Conservation (phyloP, 2,797 vertebrate species). For the Mus caroli region DNA sequence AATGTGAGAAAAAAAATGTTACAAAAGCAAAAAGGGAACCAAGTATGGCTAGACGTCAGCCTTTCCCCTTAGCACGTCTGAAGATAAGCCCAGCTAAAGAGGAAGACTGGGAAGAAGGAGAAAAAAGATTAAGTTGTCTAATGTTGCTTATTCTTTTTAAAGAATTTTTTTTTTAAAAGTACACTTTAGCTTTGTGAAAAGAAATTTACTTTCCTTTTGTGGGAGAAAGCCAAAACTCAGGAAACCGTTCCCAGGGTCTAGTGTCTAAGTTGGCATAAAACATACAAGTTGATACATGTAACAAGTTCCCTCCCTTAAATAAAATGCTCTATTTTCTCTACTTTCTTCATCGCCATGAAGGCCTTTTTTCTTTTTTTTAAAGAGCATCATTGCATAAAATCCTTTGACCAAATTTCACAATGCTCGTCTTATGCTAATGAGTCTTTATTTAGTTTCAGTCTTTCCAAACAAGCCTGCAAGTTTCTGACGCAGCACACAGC, state of each 20-base stretch:
- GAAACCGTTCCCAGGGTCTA: not conserved
- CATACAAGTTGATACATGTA: constrained; percentile 39
- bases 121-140: constrained; percentile 1
- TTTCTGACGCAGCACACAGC: constrained; percentile 68
- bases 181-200: constrained; percentile 61
- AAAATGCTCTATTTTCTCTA: constrained; percentile 50
- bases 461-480: constrained; percentile 76
- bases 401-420: constrained; percentile 80
- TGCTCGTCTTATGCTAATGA: constrained; percentile 59
- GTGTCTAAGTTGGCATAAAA: constrained; percentile 40
- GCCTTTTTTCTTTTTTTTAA: not conserved
- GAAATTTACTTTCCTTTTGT: constrained; percentile 64
- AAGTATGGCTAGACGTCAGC: not conserved
- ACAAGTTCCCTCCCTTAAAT: constrained; percentile 20
- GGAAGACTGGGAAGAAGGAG: constrained; percentile 23
- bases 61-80: constrained; percentile 66
- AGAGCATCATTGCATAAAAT: constrained; percentile 58
- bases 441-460: constrained; percentile 74
- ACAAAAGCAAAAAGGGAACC: constrained; percentile 58
- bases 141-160: not conserved
- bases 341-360: not conserved
- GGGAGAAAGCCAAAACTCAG: constrained; percentile 27
- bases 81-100: constrained; percentile 62
- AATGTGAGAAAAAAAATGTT: constrained; percentile 49
- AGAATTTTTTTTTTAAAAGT: not conserved